Percentiles rank a stretch among this genome's conserved stretches.
Evolutionary conservation across 23 tunicate genomes (phyloP).

Genomic region (Trididemnum nubilum): DNA sequence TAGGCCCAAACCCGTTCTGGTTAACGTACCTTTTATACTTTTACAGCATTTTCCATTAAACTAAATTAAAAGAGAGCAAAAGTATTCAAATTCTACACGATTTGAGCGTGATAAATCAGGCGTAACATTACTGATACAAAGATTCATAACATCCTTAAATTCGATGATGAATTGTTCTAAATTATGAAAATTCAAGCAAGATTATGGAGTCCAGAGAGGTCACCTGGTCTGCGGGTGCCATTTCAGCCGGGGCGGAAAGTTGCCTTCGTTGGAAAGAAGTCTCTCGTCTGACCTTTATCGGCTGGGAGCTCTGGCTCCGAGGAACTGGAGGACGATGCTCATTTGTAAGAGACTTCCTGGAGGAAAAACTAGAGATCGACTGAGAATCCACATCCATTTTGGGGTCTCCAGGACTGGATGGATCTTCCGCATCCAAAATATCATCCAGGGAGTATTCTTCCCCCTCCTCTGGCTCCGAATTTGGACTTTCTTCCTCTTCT

Average conservation of each 20-base stretch:
- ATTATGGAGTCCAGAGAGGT: too few species aligned
- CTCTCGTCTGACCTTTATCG: not conserved
- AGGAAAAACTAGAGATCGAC: not conserved
- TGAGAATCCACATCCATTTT: not conserved
- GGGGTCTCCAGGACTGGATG: not conserved
- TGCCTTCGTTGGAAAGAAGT: slow-evolving; percentile 35
- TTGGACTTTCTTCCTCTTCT: not conserved
- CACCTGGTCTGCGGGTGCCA: not conserved
- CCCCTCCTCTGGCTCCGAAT: not conserved
- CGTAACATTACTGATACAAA: too few species aligned
- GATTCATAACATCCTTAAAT: too few species aligned
- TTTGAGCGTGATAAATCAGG: too few species aligned
- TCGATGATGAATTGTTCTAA: too few species aligned
- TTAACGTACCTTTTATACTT: too few species aligned
- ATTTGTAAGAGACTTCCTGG: not conserved
- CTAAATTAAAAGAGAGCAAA: too few species aligned
- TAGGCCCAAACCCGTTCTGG: too few species aligned
- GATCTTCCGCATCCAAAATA: not conserved
- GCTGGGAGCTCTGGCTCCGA: slow-evolving; percentile 18
- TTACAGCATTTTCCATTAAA: too few species aligned
- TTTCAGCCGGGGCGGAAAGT: slow-evolving; percentile 25
- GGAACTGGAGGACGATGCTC: not conserved
- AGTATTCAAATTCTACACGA: too few species aligned
- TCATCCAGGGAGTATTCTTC: slow-evolving; percentile 22
- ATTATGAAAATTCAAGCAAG: too few species aligned